These are phyloP conservation scores for Prorops nasuta DNA, from an alignment of 1,140 invertebrate genomes.

Conservation along the genomic window DNA sequence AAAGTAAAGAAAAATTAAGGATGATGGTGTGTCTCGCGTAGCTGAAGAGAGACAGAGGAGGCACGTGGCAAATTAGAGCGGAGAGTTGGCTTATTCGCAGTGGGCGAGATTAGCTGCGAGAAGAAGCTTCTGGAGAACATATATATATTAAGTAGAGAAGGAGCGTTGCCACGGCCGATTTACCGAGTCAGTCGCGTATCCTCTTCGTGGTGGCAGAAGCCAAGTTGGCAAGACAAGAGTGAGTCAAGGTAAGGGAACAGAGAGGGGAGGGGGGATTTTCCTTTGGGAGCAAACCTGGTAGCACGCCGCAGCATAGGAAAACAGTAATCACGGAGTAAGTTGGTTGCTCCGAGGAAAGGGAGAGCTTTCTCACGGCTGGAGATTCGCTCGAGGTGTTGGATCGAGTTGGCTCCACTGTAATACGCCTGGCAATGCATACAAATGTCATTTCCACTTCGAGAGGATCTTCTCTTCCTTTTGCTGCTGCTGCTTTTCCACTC, in stretches of 20 bases:
- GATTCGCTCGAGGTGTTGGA: slow-evolving; percentile 29
- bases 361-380: too few relatives aligned
- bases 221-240: neutral
- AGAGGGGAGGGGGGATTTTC: slow-evolving; percentile 11
- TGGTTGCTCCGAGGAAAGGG: slow-evolving; percentile 13
- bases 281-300: slow-evolving; percentile 24
- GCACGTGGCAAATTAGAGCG: too few relatives aligned
- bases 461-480: slow-evolving; percentile 20
- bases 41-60: too few relatives aligned
- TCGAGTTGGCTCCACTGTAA: slow-evolving; percentile 46
- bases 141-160: too few relatives aligned
- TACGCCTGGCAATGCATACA: slow-evolving; percentile 53
- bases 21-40: too few relatives aligned
- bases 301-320: slow-evolving; percentile 37
- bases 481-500: slow-evolving; percentile 16
- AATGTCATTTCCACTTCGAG: slow-evolving; percentile 48
- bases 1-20: too few relatives aligned
- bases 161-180: too few relatives aligned
- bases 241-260: neutral
- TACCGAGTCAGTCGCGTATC: too few relatives aligned
- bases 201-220: too few relatives aligned
- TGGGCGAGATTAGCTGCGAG: too few relatives aligned
- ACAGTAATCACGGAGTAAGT: slow-evolving; percentile 47
- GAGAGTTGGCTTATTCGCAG: too few relatives aligned
- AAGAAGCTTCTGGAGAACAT: too few relatives aligned